Evolutionary conservation across 2,888 invertebrate genomes (phyloP), one percentile per base, ranked within the genome.

Genomic region (Stenurella melanura): DNA sequence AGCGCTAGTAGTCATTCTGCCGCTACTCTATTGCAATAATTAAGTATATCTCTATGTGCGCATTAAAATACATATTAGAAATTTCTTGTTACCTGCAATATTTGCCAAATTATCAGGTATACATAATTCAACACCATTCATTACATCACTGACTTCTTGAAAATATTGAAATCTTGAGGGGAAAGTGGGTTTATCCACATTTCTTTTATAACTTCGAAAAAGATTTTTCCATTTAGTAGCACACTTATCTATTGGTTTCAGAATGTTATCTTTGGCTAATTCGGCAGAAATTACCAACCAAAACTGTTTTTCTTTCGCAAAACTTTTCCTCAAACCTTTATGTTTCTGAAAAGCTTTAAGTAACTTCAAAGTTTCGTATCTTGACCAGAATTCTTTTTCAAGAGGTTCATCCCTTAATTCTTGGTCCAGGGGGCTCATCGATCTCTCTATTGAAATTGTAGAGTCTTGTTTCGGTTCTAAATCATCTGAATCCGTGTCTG

Each of bases 151-250:
- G 10, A 74, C 61, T 54, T 74, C 74, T 15, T 67, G 61, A 54
- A 74, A 74, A 56, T 68, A 74, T 18, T 68, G 61, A 30, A 74
- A 74, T 50, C 74, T 57, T 34, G 15, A 26, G 1, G 74, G 56
- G 18, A 61, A 17, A 15, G 60, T 18, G 11, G 68, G 34, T 38
- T 63, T 60, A 15, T 69, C 54, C 3, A 69, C 50, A 56, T 69
- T 74, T 63, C 61, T 74, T 18, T 63, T 72, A 15, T 76, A 76
- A 56, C 68, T 68, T 15, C 68, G 67, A 56, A 60, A 73, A 18
- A 76, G 72, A 38, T 76, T 76, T 34, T 76, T 76, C 76, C 76
- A 76, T 30, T 76, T 76, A n/a, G 57, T 68, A 15, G 58, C 21
- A 12, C 72, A 68, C 57, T 76, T 76, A 42, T 76, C 61, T 10